Evolutionary conservation across 1,140 invertebrate genomes (phyloP), one percentile per base, ranked within the genome.

Genomic region (Drosophila repleta): DNA sequence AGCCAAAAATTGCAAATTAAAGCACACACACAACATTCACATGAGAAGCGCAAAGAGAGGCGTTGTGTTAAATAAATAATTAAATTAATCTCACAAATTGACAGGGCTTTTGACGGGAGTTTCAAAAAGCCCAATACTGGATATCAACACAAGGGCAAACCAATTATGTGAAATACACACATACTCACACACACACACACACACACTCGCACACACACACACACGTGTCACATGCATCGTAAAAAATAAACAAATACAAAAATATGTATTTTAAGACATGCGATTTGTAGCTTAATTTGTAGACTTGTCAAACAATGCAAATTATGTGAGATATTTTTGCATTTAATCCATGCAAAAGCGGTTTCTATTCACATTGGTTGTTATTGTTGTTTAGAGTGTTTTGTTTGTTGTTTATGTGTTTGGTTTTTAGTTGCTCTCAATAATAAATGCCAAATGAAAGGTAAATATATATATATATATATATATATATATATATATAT

Each of bases 21-120:
- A 41, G 56, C 35, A 46, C 45, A 11, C 43, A 65, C n/a, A 6
- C 35, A 45, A 51, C 35, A 39, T 35, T 10, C 32, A 11, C 51
- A 49, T 60, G 53, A 39, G 26, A 29, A 43, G 11, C 13, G 48
- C 3, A 10, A 8, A 10, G 6, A 15, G 18, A 8, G 53, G 5
- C 55, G 45, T 53, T 66, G 67, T 70, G 74, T 67, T 87, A 76
- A 87, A 87, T 87, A 87, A 82, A 82, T 87, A 87, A 87, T 87
- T 88, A 88, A 79, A 88, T 87, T 87, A 87, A 87, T 87, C 79
- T 87, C 64, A 35, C 56, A 76, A 79, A 87, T 87, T 87, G 83
- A 87, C 82, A 79, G 72, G 41, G 45, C 75, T 75, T 70, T 75
- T 70, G 74, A 77, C 63, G 66, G 66, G 46, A 17, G 48, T 43